Evolutionary conservation across 2,888 invertebrate species (phyloP), one percentile per base, ranked within the genome.

Genomic region (Eupithecia subfuscata): DNA sequence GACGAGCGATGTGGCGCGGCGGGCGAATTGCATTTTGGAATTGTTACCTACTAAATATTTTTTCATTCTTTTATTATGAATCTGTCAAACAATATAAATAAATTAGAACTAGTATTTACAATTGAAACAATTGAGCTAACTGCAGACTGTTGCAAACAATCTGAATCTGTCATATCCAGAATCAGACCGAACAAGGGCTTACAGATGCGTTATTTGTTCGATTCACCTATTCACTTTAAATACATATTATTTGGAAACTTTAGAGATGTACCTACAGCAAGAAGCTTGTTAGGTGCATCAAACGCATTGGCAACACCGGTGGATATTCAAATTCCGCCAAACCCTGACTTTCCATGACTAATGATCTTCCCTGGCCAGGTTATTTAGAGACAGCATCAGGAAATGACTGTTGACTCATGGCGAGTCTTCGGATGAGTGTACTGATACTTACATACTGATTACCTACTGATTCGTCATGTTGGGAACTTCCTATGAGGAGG

Each of bases 291-390:
- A 16, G 25, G 60, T 60, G 60, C 60, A 60, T 60, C 64, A 64
- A 64, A 64, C 34, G 34, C 52, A 60, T 65, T 72, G 75, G 75
- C 69, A 69, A 22, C 69, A 70, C 75, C n/a, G n/a, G n/a, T n/a
- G 37, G 40, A 45, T 67, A 70, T 72, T 70, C 25, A 75, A 73
- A 60, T 73, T 76, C 69, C 71, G 56, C 71, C 69, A 70, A 74
- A 73, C 40, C 64, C 69, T 11, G 65, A 70, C 37, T 69, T 74
- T 76, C 76, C 76, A 45, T 76, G 76, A 74, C 69, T 76, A 76
- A 76, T 70, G 68, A 76, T 34, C 18, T 30, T 25, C 64, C 30
- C 64, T 30, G 30, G 7, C 9, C 64, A 64, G 56, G 69, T 69
- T 40, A 69, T 34, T 70, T 45, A 45, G 68, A 25, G 68, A 22